phyloP scores from a whole-genome alignment of 1,140 invertebrate genomes.

The Berghia stephanieae region DNA sequence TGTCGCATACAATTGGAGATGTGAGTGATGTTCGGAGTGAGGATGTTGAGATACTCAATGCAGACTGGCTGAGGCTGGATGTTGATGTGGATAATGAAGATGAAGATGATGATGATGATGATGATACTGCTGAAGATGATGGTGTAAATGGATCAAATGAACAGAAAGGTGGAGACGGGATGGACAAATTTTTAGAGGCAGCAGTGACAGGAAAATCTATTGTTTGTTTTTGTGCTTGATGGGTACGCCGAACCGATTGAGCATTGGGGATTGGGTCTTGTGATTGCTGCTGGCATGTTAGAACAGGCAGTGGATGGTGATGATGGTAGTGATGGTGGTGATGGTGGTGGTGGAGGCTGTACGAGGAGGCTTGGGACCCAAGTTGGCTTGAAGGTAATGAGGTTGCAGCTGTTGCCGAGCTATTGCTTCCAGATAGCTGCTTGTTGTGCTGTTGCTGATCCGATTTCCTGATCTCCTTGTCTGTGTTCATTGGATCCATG shows the following conservation, averaged over 20 bases:
- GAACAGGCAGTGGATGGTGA: conserved; percentile 8
- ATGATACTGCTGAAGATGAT: background rate
- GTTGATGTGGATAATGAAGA: no score
- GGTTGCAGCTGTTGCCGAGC: no score
- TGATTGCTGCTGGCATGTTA: background rate
- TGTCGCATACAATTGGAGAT: conserved; percentile 27
- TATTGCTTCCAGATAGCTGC: no score
- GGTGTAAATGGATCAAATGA: conserved; percentile 10
- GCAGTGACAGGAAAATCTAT: background rate
- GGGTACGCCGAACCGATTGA: no score
- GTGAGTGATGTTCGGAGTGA: background rate
- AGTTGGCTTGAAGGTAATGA: no score
- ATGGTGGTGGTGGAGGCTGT: conserved; percentile 29
- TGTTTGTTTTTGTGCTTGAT: no score
- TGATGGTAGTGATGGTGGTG: conserved; percentile 31
- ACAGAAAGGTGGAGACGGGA: background rate
- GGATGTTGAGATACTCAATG: conserved; percentile 18
- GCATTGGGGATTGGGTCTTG: no score
- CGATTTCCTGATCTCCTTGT: no score
- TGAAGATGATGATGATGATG: background rate
- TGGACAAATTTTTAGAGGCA: background rate
- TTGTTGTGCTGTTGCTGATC: no score
- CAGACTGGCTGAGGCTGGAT: no score
- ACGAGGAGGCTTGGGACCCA: background rate
- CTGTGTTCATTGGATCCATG: no score